These are phyloP conservation scores for Archocentrus centrarchus DNA, from an alignment of 2,113 vertebrate species.

Conservation along the genomic window DNA sequence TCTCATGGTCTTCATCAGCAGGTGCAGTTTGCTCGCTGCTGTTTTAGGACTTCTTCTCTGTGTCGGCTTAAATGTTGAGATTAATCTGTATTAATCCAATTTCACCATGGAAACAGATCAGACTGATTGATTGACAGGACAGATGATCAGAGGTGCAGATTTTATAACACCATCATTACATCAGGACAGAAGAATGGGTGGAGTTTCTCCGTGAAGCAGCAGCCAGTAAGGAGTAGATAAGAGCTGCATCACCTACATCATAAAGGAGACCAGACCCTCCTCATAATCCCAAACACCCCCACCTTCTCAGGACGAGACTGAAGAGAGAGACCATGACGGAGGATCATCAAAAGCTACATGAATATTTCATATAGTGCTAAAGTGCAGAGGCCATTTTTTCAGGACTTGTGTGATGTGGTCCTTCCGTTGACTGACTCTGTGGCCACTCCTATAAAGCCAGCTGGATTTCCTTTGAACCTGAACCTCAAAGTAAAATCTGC, in stretches of 20 bases:
- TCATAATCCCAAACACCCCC: not conserved
- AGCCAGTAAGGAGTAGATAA: not conserved
- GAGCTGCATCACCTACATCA: not conserved
- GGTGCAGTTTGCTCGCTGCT: too few species aligned
- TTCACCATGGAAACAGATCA: not conserved
- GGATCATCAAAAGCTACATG: not conserved
- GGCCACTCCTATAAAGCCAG: too few species aligned
- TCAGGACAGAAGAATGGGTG: slow-evolving; percentile 4
- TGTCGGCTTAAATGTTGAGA: not conserved
- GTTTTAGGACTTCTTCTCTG: not conserved
- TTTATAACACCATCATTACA: not conserved
- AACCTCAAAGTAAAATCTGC: too few species aligned
- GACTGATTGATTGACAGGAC: not conserved
- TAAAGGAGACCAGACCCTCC: not conserved
- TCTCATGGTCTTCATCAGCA: too few species aligned
- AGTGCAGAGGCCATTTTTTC: not conserved
- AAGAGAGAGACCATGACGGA: not conserved
- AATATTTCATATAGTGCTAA: not conserved
- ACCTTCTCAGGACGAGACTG: too few species aligned
- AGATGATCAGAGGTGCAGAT: not conserved
- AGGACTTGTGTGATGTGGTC: not conserved
- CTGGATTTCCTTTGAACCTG: too few species aligned
- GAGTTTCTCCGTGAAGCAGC: not conserved
- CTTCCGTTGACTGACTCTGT: too few species aligned
- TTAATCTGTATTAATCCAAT: not conserved